Conservation (phyloP, 2,797 vertebrate genomes). For the Acanthis flammea region DNA sequence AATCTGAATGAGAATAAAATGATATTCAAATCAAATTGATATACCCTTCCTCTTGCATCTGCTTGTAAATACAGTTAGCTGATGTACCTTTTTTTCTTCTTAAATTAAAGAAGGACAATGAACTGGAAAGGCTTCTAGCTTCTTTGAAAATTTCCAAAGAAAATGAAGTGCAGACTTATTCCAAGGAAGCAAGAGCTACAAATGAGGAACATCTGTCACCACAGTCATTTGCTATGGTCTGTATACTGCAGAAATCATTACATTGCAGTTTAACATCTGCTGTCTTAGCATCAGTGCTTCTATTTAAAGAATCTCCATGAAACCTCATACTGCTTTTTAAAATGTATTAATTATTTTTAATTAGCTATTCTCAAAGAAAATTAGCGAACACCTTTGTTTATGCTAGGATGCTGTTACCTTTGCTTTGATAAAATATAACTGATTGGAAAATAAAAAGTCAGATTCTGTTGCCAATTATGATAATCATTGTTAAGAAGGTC, state of each 20-base stretch:
- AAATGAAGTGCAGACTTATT: slow-evolving; percentile 71
- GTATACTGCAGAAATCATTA: slow-evolving; percentile 42
- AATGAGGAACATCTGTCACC: slow-evolving; percentile 89
- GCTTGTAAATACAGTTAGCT: not conserved
- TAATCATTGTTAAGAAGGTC: not conserved
- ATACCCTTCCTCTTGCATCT: not conserved
- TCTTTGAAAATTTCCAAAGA: slow-evolving; percentile 86
- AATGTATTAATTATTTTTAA: not conserved
- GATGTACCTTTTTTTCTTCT: not conserved
- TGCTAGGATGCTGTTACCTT: not conserved
- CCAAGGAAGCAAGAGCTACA: slow-evolving; percentile 58
- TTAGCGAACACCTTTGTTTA: not conserved
- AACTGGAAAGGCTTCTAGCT: slow-evolving; percentile 89
- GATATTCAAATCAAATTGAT: not conserved
- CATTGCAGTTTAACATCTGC: not conserved
- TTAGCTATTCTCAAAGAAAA: not conserved
- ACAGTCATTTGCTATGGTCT: slow-evolving; percentile 95
- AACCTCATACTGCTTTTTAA: not conserved
- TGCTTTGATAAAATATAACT: not conserved
- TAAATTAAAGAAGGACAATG: slow-evolving; percentile 72
- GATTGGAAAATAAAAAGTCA: not conserved
- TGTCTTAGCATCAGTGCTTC: not conserved
- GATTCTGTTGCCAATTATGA: not conserved
- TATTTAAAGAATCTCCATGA: not conserved
- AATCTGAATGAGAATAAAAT: not conserved